Evolutionary conservation across 2,797 vertebrate species (phyloP), one percentile per base, ranked within the genome.

Genomic region (Yasuhikotakia modesta): DNA sequence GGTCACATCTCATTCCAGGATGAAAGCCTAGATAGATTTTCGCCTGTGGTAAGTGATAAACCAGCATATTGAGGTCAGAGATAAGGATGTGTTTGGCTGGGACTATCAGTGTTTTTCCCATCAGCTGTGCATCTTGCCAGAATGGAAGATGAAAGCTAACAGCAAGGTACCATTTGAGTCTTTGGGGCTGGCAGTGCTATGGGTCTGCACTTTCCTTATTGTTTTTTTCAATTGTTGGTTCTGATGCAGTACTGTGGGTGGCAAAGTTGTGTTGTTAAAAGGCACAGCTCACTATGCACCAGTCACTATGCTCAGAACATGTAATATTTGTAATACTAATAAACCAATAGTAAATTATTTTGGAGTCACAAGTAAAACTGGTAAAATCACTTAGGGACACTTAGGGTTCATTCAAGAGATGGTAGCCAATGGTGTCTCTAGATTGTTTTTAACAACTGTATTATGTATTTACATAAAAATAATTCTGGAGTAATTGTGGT

Each of bases 1-100:
- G 57, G 78, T 80, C 67, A 82, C 52, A 60, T 55, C 39, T 72
- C 79, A 66, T 21, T 66, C 19, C 14, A 22, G 79, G 71, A 79
- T 82, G 63, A 82, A 82, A 76, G 71, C 48, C 19, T 52, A 57
- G 46, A 75, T 64, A 64, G 55, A 73, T 79, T 66, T 70, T 57
- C 6, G 48, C 58, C 30, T 58, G 35, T 50, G 21, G 16, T 74
- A 76, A 63, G 45, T 65, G 46, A 78, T 78, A 76, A 79, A 53
- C 43, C 46, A 63, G 10, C 52, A 63, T 27, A 61, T 35, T 22
- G 61, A 73, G 57, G 63, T 30, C 60, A 17, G 67, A 82, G 70
- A 82, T 78, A 75, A 71, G 65, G 39, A 80, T 32, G 17, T 45
- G 17, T 19, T 58, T 66, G 55, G 58, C 30, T 73, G 35, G 17